These are phyloP conservation scores for Drosophila sordidapex DNA, from an alignment of 2,888 invertebrate species.

Conservation along the genomic window DNA sequence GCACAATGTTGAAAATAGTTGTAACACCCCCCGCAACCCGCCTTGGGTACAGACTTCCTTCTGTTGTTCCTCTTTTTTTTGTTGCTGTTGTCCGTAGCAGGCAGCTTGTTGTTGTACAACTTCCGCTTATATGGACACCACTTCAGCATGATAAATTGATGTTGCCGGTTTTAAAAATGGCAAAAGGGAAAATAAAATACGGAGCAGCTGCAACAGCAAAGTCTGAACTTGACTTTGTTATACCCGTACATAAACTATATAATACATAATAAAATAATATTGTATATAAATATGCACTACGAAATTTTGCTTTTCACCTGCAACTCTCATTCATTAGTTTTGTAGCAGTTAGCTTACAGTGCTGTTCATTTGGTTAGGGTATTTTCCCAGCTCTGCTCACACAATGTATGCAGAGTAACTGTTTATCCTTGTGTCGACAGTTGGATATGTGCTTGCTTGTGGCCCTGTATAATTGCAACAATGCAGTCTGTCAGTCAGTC, in stretches of 20 bases:
- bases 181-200: conserved; percentile 43
- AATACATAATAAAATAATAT: background rate
- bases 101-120: conserved; percentile 59
- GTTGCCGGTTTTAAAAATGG: conserved; percentile 58
- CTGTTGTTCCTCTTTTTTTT: conserved; percentile 20
- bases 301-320: background rate
- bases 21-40: conserved; percentile 40
- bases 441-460: conserved; percentile 12
- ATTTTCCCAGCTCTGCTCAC: background rate
- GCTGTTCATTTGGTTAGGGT: background rate
- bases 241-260: background rate
- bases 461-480: conserved; percentile 28
- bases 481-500: background rate
- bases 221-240: conserved; percentile 14
- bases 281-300: background rate
- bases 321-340: background rate
- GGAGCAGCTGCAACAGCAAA: conserved; percentile 1
- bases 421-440: background rate
- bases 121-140: conserved; percentile 77
- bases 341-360: background rate
- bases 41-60: conserved; percentile 13
- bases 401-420: conserved; percentile 4
- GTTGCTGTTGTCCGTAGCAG: conserved; percentile 56
- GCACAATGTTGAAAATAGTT: conserved; percentile 79
- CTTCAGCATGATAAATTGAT: conserved; percentile 75